Percentiles rank a stretch among this genome's conserved stretches.
Conservation (phyloP, 2,888 invertebrate species). For the Drosophila nigritarsus region DNA sequence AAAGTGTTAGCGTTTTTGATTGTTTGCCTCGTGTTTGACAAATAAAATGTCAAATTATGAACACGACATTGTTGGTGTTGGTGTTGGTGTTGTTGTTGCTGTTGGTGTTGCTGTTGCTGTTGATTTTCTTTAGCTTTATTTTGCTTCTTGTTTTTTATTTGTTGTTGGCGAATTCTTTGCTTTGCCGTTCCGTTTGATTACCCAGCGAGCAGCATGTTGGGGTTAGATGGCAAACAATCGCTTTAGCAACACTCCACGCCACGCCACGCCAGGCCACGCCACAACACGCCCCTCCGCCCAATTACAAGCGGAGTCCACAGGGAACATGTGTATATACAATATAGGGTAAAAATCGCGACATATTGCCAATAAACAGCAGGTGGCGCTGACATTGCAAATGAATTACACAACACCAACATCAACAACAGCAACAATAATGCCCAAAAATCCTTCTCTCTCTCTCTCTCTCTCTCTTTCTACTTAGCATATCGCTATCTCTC, state of each 20-base stretch:
- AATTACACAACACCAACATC: conserved; percentile 33
- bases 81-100: conserved; percentile 5
- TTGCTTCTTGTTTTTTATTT: conserved; percentile 10
- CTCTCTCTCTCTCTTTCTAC: background rate
- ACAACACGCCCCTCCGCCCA: conserved; percentile 7
- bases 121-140: conserved; percentile 1
- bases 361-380: conserved; percentile 78
- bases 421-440: background rate
- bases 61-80: conserved; percentile 57
- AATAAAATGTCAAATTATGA: conserved; percentile 79
- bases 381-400: conserved; percentile 66
- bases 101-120: conserved; percentile 22
- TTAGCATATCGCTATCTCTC: background rate
- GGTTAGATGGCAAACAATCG: conserved; percentile 41
- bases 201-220: conserved; percentile 36
- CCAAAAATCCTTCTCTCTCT: background rate
- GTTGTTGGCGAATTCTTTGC: conserved; percentile 16
- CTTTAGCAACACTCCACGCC: background rate
- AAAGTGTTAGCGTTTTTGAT: conserved; percentile 51
- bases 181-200: conserved; percentile 39
- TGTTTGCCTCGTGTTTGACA: conserved; percentile 66
- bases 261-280: background rate
- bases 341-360: conserved; percentile 68
- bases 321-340: conserved; percentile 41
- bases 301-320: conserved; percentile 44